phyloP scores from a whole-genome alignment of 1,140 invertebrate species.

The Chironomus tepperi region DNA sequence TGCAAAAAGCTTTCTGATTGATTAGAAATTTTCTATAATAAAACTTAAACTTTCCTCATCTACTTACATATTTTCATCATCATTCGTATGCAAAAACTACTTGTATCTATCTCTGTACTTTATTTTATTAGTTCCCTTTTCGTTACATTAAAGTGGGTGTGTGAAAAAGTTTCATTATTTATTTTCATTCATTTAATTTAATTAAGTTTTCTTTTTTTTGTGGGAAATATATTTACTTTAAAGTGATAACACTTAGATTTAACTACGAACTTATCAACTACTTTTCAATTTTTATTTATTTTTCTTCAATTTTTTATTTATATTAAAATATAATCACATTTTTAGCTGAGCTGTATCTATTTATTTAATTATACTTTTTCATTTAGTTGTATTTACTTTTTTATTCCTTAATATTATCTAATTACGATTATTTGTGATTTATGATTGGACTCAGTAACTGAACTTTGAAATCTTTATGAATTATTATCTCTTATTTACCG shows the following conservation, averaged over 20 bases:
- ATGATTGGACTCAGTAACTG: no score
- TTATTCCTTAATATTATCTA: background rate
- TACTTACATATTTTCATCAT: no score
- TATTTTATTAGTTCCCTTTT: background rate
- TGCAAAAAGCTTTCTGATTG: background rate
- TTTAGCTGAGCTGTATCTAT: constrained; percentile 24
- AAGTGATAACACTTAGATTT: constrained; percentile 1
- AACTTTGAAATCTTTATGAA: no score
- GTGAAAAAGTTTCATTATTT: background rate
- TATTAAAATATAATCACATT: constrained; percentile 23
- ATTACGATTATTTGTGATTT: background rate
- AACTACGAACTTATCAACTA: constrained; percentile 4
- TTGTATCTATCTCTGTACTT: background rate
- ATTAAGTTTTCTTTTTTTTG: no score
- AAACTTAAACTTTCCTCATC: no score
- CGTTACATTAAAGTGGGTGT: no score
- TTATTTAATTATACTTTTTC: constrained; percentile 16
- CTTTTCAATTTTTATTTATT: background rate
- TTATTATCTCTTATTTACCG: no score
- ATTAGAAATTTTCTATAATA: no score
- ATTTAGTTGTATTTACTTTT: background rate
- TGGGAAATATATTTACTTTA: background rate
- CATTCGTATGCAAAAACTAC: background rate
- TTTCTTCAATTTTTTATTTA: constrained; percentile 16
- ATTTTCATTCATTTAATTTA: background rate